phyloP scores from a whole-genome alignment of 1,140 invertebrate genomes.

The Acromyrmex heyeri region DNA sequence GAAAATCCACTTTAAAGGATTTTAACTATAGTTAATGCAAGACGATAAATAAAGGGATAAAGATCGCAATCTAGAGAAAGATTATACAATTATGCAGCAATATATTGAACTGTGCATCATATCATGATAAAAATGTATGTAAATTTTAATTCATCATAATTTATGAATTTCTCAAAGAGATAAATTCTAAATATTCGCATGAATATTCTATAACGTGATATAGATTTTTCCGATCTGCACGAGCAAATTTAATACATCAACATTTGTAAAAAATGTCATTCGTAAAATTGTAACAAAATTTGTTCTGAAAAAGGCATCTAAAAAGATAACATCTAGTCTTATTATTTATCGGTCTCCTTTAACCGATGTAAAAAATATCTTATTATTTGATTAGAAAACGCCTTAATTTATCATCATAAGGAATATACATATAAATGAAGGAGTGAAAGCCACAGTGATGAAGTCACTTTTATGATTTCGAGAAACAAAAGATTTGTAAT shows the following conservation, averaged over 20 bases:
- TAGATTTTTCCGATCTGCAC: not conserved
- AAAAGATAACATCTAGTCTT: slow-evolving; percentile 37
- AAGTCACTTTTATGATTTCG: no score
- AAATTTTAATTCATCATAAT: not conserved
- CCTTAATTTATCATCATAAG: not conserved
- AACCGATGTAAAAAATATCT: slow-evolving; percentile 31
- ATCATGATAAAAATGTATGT: not conserved
- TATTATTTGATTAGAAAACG: slow-evolving; percentile 25
- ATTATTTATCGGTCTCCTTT: slow-evolving; percentile 2
- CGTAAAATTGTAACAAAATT: slow-evolving; percentile 31
- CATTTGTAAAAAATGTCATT: slow-evolving; percentile 22
- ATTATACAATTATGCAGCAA: not conserved
- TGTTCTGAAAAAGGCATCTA: slow-evolving; percentile 39
- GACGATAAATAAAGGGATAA: not conserved
- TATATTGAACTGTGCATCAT: not conserved
- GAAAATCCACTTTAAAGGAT: not conserved
- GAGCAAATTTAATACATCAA: not conserved
- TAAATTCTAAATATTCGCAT: not conserved
- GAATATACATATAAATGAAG: not conserved
- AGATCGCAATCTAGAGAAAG: not conserved
- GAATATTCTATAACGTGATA: not conserved
- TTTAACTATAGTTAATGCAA: not conserved
- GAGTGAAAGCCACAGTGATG: no score
- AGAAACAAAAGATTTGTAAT: no score
- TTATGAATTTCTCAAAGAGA: slow-evolving; percentile 2